A percentile compares a stretch with the other conserved stretches of the same genome.
Conservation (phyloP, 1,140 invertebrate genomes). For the Aleiodes sp. region DNA sequence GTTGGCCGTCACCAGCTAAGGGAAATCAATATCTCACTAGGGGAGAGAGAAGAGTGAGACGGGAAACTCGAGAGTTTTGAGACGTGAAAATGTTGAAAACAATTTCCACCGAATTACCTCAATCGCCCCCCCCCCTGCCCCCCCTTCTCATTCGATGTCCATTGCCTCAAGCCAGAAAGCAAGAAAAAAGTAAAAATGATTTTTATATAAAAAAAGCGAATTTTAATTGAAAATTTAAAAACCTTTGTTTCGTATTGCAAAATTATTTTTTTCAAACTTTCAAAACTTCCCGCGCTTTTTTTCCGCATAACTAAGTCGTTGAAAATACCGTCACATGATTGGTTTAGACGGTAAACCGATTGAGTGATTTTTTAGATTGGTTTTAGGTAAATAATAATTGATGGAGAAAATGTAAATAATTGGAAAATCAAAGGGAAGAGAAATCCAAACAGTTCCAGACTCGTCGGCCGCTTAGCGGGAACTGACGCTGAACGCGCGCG, state of each 20-base stretch:
- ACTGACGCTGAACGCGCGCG: constrained; percentile 55
- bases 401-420: constrained; percentile 41
- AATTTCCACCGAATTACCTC: no score
- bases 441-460: constrained; percentile 52
- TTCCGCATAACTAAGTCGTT: constrained; percentile 19
- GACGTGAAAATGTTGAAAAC: constrained; percentile 7
- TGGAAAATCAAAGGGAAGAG: neutral
- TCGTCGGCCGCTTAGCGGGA: constrained; percentile 62
- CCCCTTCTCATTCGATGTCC: neutral
- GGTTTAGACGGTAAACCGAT: neutral
- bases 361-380: neutral
- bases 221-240: neutral
- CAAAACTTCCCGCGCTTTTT: constrained; percentile 7
- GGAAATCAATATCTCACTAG: constrained; percentile 67
- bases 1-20: constrained; percentile 58
- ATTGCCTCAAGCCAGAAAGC: no score
- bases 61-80: constrained; percentile 1
- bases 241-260: neutral
- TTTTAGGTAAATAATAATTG: constrained; percentile 3
- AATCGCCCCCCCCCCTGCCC: neutral
- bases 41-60: constrained; percentile 45
- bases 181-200: no score
- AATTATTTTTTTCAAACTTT: neutral
- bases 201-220: no score
- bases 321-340: constrained; percentile 22